Evolutionary conservation across 2,113 vertebrate species (phyloP).

Genomic region (Athene noctua): DNA sequence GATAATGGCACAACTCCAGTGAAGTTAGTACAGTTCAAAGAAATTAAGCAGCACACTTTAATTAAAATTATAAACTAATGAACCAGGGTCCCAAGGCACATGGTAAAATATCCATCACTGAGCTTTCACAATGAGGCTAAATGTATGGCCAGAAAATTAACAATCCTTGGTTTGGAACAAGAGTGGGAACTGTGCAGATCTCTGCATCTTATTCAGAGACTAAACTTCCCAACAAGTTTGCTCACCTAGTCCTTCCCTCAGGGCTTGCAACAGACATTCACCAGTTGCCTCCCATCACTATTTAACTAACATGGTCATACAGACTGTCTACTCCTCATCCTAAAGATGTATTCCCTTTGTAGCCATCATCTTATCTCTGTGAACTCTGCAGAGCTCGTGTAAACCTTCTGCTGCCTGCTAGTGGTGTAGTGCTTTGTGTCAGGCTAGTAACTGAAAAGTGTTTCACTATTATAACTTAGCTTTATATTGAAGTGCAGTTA

Average conservation of each 20-base stretch:
- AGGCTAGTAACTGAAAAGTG: not conserved
- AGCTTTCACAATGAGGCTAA: not conserved
- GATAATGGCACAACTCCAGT: not conserved
- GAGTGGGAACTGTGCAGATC: not conserved
- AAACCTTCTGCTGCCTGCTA: slow-evolving; percentile 24
- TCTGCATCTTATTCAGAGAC: not conserved
- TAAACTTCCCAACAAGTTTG: not conserved
- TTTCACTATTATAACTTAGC: not conserved
- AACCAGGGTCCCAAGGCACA: not conserved
- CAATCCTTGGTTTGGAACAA: not conserved
- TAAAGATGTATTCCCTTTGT: not conserved
- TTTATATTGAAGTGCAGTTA: not conserved
- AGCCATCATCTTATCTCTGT: not conserved
- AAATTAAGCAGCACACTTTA: not conserved
- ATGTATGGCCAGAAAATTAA: not conserved
- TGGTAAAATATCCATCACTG: not conserved
- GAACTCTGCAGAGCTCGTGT: not conserved
- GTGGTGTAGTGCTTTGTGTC: not conserved
- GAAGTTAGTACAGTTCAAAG: slow-evolving; percentile 14
- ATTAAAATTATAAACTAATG: slow-evolving; percentile 21
- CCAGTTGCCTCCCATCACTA: not conserved
- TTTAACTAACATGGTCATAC: not conserved
- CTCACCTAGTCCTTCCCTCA: not conserved
- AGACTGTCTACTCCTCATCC: not conserved
- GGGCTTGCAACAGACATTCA: not conserved